Percentiles rank a stretch among this genome's conserved stretches.
Evolutionary conservation across 2,113 vertebrate species (phyloP).

Genomic region (Cacatua alba): DNA sequence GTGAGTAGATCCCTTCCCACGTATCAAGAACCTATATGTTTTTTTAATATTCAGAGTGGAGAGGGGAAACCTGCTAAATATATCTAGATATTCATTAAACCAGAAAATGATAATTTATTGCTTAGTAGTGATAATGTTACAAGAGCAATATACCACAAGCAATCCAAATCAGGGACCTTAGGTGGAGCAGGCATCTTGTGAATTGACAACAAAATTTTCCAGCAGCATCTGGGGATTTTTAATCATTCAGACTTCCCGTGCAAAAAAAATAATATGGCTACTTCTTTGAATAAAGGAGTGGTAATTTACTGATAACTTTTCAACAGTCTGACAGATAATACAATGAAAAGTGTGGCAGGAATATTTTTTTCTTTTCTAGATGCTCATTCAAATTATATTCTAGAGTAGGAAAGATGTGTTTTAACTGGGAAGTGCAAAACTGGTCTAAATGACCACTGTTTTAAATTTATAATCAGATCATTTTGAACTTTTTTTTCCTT

Average conservation of each 20-base stretch:
- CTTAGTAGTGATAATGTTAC: too few relatives aligned
- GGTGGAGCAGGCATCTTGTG: too few relatives aligned
- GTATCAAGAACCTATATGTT: too few relatives aligned
- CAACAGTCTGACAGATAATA: background rate
- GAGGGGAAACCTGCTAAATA: too few relatives aligned
- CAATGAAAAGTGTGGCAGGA: background rate
- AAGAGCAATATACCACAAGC: too few relatives aligned
- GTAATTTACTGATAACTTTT: background rate
- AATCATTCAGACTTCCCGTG: background rate
- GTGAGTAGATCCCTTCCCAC: too few relatives aligned
- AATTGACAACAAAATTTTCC: too few relatives aligned
- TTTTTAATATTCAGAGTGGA: too few relatives aligned
- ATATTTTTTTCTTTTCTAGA: background rate
- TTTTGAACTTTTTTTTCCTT: background rate
- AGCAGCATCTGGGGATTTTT: background rate
- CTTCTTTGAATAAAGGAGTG: background rate
- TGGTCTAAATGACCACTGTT: background rate
- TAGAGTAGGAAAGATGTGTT: background rate
- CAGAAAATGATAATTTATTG: too few relatives aligned
- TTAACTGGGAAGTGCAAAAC: background rate
- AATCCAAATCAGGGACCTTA: too few relatives aligned
- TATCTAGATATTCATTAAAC: too few relatives aligned
- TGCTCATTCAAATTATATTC: background rate
- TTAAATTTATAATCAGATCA: background rate
- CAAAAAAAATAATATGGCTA: background rate